Conservation (phyloP, 1,140 invertebrate genomes). For the Hypothenemus hampei region DNA sequence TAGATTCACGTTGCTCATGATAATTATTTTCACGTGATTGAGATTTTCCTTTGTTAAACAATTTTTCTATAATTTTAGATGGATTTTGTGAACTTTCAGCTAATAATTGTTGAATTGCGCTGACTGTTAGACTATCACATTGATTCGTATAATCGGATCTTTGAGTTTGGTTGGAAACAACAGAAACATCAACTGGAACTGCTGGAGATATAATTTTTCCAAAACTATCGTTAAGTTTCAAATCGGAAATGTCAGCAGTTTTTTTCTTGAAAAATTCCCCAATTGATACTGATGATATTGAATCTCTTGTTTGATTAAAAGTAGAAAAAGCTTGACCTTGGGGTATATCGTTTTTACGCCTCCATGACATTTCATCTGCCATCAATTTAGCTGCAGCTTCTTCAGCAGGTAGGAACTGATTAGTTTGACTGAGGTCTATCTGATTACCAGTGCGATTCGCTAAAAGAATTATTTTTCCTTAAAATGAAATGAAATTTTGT, state of each 20-base stretch:
- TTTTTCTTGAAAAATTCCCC: slow-evolving; percentile 37
- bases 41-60: slow-evolving; percentile 14
- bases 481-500: too few species aligned
- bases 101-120: slow-evolving; percentile 27
- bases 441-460: too few species aligned
- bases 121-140: slow-evolving; percentile 29
- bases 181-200: slow-evolving; percentile 26
- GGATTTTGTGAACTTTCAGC: slow-evolving; percentile 23
- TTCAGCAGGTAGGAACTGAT: slow-evolving; percentile 33
- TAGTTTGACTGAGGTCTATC: slow-evolving; percentile 20
- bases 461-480: too few species aligned
- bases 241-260: slow-evolving; percentile 28
- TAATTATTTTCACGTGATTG: neutral
- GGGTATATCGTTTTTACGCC: slow-evolving; percentile 34
- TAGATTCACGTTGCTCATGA: neutral
- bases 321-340: neutral
- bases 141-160: neutral
- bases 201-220: slow-evolving; percentile 27
- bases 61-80: slow-evolving; percentile 22
- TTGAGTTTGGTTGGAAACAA: slow-evolving; percentile 2
- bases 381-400: slow-evolving; percentile 28
- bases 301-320: slow-evolving; percentile 9
- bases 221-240: slow-evolving; percentile 27
- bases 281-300: slow-evolving; percentile 30
- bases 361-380: slow-evolving; percentile 37